Evolutionary conservation across 2,888 invertebrate species (phyloP).

Genomic region (Siphonodentalium dalli): DNA sequence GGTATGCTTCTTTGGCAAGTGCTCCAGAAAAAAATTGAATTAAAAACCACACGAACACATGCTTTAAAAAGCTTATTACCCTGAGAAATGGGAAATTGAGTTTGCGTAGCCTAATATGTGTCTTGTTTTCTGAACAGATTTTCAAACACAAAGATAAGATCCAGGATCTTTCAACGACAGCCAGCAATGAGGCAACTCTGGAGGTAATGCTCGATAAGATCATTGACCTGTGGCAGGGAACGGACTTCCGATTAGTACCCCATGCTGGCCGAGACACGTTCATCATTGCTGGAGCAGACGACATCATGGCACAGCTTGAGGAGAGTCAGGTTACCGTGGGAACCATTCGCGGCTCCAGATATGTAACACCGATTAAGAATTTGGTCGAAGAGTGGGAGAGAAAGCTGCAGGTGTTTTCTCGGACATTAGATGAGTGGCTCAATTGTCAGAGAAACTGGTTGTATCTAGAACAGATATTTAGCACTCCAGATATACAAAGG

Average conservation of each 20-base stretch:
- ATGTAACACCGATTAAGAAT: slow-evolving; percentile 62
- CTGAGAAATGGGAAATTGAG: too few relatives aligned
- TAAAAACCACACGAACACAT: neutral
- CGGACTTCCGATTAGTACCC: slow-evolving; percentile 61
- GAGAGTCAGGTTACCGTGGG: slow-evolving; percentile 65
- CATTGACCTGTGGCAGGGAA: slow-evolving; percentile 59
- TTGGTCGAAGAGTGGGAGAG: slow-evolving; percentile 65
- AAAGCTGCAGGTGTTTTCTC: slow-evolving; percentile 58
- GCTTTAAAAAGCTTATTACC: neutral
- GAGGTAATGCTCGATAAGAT: slow-evolving; percentile 65
- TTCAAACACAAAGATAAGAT: slow-evolving; percentile 63
- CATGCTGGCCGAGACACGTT: slow-evolving; percentile 58
- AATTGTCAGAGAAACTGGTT: slow-evolving; percentile 64
- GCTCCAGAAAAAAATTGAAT: neutral
- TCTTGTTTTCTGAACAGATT: slow-evolving; percentile 50
- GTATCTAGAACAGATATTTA: slow-evolving; percentile 65
- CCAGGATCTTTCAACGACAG: slow-evolving; percentile 64
- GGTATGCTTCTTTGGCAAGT: too few relatives aligned
- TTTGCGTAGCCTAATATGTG: too few relatives aligned
- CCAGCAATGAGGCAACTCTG: slow-evolving; percentile 64
- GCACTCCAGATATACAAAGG: slow-evolving; percentile 64
- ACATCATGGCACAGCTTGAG: slow-evolving; percentile 63
- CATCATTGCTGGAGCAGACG: slow-evolving; percentile 63
- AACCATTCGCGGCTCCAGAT: slow-evolving; percentile 63
- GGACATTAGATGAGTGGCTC: slow-evolving; percentile 65